phyloP scores from a whole-genome alignment of 2,113 vertebrate genomes.

The Holacanthus passer region DNA sequence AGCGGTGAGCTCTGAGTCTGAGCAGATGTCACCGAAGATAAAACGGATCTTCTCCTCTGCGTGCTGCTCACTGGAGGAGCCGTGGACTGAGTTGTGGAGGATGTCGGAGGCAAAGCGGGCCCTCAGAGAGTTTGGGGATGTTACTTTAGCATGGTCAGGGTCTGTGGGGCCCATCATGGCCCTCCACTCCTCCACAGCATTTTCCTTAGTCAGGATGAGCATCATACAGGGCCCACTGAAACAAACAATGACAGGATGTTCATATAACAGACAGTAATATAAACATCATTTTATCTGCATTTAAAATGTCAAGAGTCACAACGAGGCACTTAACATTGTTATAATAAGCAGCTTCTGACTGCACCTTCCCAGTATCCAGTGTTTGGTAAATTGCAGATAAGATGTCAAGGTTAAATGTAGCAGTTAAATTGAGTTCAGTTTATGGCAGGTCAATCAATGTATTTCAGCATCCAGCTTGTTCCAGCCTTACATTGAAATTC shows the following conservation, averaged over 20 bases:
- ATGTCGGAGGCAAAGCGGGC: conserved; percentile 84
- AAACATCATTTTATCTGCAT: not conserved
- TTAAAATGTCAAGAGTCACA: not conserved
- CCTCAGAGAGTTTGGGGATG: conserved; percentile 84
- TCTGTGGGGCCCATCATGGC: conserved; percentile 87
- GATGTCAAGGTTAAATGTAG: not conserved
- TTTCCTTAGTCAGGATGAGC: conserved; percentile 87
- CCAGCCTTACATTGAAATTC: not conserved
- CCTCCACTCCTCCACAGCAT: conserved; percentile 89
- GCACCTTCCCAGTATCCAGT: not conserved
- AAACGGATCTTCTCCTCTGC: conserved; percentile 79
- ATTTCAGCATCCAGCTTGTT: not conserved
- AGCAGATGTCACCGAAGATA: conserved; percentile 82
- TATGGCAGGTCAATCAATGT: not conserved
- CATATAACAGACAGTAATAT: not conserved
- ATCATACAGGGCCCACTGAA: conserved; percentile 86
- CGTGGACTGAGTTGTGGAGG: conserved; percentile 87
- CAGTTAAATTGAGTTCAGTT: not conserved
- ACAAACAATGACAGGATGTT: not conserved
- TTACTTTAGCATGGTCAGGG: conserved; percentile 81
- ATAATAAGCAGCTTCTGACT: not conserved
- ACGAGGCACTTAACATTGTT: not conserved
- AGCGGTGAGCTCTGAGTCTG: conserved; percentile 44
- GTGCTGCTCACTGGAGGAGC: conserved; percentile 79
- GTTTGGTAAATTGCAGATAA: not conserved